A percentile compares a stretch with the other conserved stretches of the same genome.
Conservation (phyloP, 92 coral and sea anemone species). For the Epizoanthus scotinus region DNA sequence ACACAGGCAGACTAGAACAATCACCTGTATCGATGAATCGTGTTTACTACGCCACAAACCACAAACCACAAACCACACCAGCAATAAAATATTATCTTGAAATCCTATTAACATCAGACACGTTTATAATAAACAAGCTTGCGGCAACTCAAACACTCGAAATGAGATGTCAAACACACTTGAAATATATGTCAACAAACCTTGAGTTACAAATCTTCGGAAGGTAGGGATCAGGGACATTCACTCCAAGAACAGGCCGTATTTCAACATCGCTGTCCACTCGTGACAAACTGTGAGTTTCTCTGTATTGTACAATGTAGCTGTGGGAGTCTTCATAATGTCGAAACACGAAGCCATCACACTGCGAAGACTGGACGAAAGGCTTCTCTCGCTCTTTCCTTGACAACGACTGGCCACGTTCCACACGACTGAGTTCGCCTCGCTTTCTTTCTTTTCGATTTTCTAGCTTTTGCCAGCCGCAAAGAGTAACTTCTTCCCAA, state of each 20-base stretch:
- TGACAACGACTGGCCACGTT: conserved; percentile 70
- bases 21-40: background rate
- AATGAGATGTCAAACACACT: conserved; percentile 58
- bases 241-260: conserved; percentile 74
- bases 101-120: background rate
- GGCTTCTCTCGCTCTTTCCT: conserved; percentile 60
- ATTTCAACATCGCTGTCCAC: conserved; percentile 63
- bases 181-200: conserved; percentile 62
- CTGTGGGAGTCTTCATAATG: conserved; percentile 79
- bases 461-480: conserved; percentile 69
- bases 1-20: too few species aligned
- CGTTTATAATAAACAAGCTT: conserved; percentile 4
- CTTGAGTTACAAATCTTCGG: conserved; percentile 75
- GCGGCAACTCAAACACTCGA: conserved; percentile 36
- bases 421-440: conserved; percentile 48
- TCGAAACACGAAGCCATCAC: conserved; percentile 80
- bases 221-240: conserved; percentile 84
- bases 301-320: conserved; percentile 90
- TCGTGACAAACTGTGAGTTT: conserved; percentile 67
- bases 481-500: conserved; percentile 44
- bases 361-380: conserved; percentile 31
- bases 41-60: background rate
- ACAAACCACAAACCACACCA: background rate
- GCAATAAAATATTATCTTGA: background rate
- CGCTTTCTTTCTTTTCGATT: conserved; percentile 51